Evolutionary conservation across 2,113 vertebrate genomes (phyloP), one percentile per base, ranked within the genome.

Genomic region (Tachysurus fulvidraco): DNA sequence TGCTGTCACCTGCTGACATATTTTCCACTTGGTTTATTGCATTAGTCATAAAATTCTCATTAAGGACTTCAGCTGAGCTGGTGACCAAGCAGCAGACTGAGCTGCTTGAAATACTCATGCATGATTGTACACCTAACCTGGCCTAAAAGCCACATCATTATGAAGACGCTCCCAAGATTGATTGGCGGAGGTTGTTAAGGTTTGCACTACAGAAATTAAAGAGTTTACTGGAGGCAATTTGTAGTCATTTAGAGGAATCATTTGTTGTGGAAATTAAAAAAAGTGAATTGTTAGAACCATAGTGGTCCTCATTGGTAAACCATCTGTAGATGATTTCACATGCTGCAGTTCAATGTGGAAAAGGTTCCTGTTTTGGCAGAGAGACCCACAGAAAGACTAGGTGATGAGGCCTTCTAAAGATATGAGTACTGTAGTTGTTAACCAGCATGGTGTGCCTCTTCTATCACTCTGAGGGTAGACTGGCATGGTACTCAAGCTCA

Each of bases 371-470:
- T 44, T 84, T 55, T 73, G 50, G 50, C 65, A 81, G 88, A 85
- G 4, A 84, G 82, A 73, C 90, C 91, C 88, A 85, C 89, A 3
- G 85, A n/a, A 79, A 87, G 85, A 76, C 83, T 83, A 79, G 87
- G 87, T 88, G 77, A 88, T 89, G 12, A 82, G 86, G 81, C 73
- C 67, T 71, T 52, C 30, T 54, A 83, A 57, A 82, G 79, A 60
- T 41, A 76, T 71, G 78, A 73, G 86, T n/a, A n/a, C n/a, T n/a
- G n/a, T 88, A 64, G 3, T 80, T 83, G 67, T 69, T 79, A 1
- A 87, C 84, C 83, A 89, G 54, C 84, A 69, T 86, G 86, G 90
- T 89, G 76, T 83, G 77, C 88, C 87, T 89, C 92, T 92, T 64
- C 93, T 82, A 91, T 91, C 89, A 91, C 82, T 69, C 23, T 84